Evolutionary conservation across 1,140 invertebrate genomes (phyloP).

Genomic region (Macrostomum lignano): DNA sequence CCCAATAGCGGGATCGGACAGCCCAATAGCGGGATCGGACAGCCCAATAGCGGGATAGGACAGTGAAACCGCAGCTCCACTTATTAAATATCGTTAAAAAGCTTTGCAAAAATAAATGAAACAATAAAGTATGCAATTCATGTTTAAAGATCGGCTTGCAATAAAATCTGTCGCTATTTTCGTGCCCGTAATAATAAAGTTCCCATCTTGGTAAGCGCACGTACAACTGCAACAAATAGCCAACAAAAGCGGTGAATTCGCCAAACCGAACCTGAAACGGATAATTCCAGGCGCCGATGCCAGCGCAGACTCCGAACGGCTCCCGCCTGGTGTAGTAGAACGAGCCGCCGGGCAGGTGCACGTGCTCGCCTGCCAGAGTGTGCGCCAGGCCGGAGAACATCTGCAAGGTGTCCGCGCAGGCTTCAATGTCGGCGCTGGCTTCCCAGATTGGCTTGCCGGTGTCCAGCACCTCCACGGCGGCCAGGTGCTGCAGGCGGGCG

Average conservation of each 20-base stretch:
- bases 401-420: constrained; percentile 28
- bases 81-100: too few relatives aligned
- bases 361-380: constrained; percentile 17
- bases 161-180: too few relatives aligned
- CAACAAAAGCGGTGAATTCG: constrained; percentile 30
- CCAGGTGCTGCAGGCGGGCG: constrained; percentile 13
- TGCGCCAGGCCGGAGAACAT: constrained; percentile 28
- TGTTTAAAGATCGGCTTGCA: too few relatives aligned
- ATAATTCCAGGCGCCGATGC: constrained; percentile 35
- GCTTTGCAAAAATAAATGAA: too few relatives aligned
- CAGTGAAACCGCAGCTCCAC: too few relatives aligned
- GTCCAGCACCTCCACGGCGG: constrained; percentile 25
- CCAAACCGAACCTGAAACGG: constrained; percentile 33
- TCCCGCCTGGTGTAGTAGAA: constrained; percentile 29
- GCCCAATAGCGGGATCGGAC: too few relatives aligned
- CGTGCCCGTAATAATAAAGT: too few relatives aligned
- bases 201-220: too few relatives aligned
- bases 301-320: constrained; percentile 32
- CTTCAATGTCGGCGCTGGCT: constrained; percentile 26
- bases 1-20: too few relatives aligned
- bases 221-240: constrained; percentile 34
- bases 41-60: too few relatives aligned
- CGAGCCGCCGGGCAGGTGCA: constrained; percentile 15
- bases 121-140: too few relatives aligned
- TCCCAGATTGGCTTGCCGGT: constrained; percentile 32